A percentile compares a stretch with the other conserved stretches of the same genome.
phyloP scores from a whole-genome alignment of 2,113 vertebrate species.

The Myotis lucifugus region DNA sequence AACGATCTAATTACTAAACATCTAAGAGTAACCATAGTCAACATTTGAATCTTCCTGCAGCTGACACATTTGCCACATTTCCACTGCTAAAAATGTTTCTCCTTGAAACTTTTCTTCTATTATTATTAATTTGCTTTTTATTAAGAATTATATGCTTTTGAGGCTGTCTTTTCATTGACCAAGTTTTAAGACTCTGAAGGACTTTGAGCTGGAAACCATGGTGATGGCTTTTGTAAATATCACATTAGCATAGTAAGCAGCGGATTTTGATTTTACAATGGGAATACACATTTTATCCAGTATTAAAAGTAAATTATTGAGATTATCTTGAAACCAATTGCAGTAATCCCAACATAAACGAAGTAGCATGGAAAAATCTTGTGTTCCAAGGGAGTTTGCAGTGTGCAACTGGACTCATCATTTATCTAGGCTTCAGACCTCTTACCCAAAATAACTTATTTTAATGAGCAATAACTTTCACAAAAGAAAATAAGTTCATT shows the following conservation, averaged over 20 bases:
- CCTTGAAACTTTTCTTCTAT: not conserved
- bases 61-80: not conserved
- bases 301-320: conserved; percentile 72
- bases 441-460: conserved; percentile 3
- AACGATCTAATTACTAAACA: conserved; percentile 39
- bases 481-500: conserved; percentile 26
- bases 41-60: conserved; percentile 14
- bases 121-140: not conserved
- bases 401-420: not conserved
- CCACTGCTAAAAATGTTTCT: conserved; percentile 28
- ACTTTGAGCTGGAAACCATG: conserved; percentile 61
- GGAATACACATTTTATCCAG: conserved; percentile 12
- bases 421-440: not conserved
- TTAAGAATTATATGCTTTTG: conserved; percentile 49
- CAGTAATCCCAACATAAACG: not conserved
- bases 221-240: conserved; percentile 71
- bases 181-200: conserved; percentile 65
- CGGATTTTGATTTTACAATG: conserved; percentile 58
- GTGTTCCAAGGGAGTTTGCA: not conserved
- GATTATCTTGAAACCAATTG: conserved; percentile 57
- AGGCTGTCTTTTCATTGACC: conserved; percentile 72
- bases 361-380: not conserved
- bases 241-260: conserved; percentile 62
- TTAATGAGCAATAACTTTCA: not conserved
- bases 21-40: conserved; percentile 5